These are phyloP conservation scores for Parus major DNA, from an alignment of 2,113 vertebrate genomes.

Conservation along the genomic window DNA sequence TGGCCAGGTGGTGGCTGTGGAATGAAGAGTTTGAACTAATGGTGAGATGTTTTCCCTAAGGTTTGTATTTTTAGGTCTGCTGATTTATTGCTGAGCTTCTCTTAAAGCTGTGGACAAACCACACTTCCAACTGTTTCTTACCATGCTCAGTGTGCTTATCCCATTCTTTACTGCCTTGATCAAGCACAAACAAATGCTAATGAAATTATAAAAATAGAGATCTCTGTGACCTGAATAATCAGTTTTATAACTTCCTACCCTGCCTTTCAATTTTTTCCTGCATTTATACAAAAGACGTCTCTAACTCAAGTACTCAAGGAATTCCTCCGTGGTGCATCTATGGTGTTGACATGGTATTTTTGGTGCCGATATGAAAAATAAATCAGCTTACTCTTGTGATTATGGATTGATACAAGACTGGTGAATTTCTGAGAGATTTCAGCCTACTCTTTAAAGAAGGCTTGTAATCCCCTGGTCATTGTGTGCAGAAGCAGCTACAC, in stretches of 20 bases:
- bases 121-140: neutral
- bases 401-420: neutral
- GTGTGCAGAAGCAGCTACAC: neutral
- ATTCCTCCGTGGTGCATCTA: neutral
- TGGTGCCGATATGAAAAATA: neutral
- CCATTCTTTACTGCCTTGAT: neutral
- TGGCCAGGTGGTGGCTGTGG: neutral
- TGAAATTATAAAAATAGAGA: neutral
- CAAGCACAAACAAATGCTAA: constrained; percentile 5
- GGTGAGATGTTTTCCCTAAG: neutral
- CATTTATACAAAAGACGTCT: neutral
- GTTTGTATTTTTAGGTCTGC: neutral
- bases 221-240: neutral
- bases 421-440: neutral
- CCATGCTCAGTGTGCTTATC: neutral
- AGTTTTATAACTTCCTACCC: neutral
- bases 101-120: neutral
- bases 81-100: neutral
- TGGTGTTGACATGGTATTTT: too few relatives aligned
- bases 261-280: neutral
- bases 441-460: neutral
- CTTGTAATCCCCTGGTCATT: neutral
- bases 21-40: neutral
- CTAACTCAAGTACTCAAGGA: neutral
- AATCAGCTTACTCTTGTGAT: neutral